These are phyloP conservation scores for Ametastegia equiseti DNA, from an alignment of 2,888 invertebrate genomes.

Conservation along the genomic window DNA sequence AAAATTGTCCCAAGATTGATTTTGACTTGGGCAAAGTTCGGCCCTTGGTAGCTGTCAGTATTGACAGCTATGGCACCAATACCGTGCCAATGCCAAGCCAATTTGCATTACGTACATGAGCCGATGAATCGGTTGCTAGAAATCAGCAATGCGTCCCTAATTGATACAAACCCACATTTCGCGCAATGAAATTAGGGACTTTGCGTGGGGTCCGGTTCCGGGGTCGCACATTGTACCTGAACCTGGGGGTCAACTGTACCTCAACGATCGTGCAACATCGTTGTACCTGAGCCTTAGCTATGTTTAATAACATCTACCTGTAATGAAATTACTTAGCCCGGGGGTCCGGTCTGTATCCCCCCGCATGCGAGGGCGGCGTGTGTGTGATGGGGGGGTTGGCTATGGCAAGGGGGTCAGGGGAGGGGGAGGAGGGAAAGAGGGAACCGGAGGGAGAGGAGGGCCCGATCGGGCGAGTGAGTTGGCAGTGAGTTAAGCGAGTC, in stretches of 20 bases:
- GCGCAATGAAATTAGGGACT: background rate
- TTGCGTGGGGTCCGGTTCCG: no score
- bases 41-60: no score
- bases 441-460: constrained; percentile 43
- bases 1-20: no score
- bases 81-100: no score
- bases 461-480: constrained; percentile 57
- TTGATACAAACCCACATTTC: no score
- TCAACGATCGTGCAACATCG: constrained; percentile 1
- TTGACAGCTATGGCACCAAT: no score
- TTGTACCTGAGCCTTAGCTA: background rate
- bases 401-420: constrained; percentile 54
- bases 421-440: constrained; percentile 24
- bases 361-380: constrained; percentile 61
- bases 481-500: constrained; percentile 69
- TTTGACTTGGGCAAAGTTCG: no score
- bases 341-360: constrained; percentile 61
- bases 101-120: no score
- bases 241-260: no score
- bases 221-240: no score
- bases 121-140: no score
- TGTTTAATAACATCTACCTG: constrained; percentile 47
- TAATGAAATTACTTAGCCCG: constrained; percentile 69
- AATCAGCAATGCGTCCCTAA: no score
- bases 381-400: constrained; percentile 53